These are phyloP conservation scores for Paragorgia papillata DNA, from an alignment of 92 coral and sea anemone genomes.

Conservation along the genomic window DNA sequence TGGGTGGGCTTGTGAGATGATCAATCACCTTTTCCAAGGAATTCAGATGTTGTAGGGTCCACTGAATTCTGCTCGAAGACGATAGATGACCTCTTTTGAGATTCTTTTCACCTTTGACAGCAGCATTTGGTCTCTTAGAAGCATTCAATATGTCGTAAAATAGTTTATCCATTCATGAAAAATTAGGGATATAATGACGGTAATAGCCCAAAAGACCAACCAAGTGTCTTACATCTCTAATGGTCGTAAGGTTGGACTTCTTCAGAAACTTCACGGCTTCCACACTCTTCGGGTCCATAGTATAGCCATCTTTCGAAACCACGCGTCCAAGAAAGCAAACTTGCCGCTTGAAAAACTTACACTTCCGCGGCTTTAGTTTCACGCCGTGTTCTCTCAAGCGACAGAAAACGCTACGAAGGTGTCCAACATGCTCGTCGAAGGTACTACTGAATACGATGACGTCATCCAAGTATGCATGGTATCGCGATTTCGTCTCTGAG, in stretches of 20 bases:
- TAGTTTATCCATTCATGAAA: background rate
- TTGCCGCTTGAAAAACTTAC: slow-evolving; percentile 38
- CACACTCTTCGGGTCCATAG: slow-evolving; percentile 47
- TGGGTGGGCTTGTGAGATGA: too few species aligned
- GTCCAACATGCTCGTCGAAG: slow-evolving; percentile 49
- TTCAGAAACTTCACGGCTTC: slow-evolving; percentile 14
- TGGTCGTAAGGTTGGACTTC: background rate
- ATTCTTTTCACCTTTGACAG: too few species aligned
- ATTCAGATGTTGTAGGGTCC: too few species aligned
- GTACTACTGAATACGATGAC: slow-evolving; percentile 58
- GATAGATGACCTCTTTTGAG: too few species aligned
- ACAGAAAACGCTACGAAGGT: slow-evolving; percentile 44
- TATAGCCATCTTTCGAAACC: slow-evolving; percentile 45
- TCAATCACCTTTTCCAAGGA: too few species aligned
- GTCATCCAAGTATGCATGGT: slow-evolving; percentile 31
- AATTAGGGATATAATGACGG: slow-evolving; percentile 7
- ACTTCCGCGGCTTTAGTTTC: slow-evolving; percentile 52
- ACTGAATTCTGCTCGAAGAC: too few species aligned
- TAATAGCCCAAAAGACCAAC: slow-evolving; percentile 10
- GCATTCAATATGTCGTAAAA: too few species aligned
- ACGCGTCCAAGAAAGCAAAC: slow-evolving; percentile 41
- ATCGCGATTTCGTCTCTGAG: slow-evolving; percentile 14
- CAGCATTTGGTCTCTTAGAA: too few species aligned
- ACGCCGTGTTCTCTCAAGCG: slow-evolving; percentile 61
- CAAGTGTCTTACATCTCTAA: slow-evolving; percentile 15